These are phyloP conservation scores for Varanus salvator DNA, from an alignment of 2,113 vertebrate species.

Conservation along the genomic window DNA sequence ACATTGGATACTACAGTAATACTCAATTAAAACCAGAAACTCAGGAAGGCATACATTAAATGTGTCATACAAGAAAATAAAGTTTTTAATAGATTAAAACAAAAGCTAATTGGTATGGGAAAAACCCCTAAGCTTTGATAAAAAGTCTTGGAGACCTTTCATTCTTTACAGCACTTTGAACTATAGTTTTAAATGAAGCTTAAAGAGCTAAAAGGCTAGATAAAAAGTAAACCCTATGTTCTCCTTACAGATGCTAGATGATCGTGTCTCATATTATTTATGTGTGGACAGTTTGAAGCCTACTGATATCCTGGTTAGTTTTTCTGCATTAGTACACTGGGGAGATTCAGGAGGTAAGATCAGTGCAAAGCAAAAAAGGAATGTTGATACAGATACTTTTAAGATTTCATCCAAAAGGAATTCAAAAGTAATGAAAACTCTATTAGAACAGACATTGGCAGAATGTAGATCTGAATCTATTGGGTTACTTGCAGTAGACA, in stretches of 20 bases:
- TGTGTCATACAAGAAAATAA: neutral
- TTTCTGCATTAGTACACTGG: conserved; percentile 87
- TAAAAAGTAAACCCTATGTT: neutral
- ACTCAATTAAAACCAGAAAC: neutral
- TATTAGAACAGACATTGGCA: neutral
- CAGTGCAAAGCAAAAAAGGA: conserved; percentile 27
- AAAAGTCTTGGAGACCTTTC: neutral
- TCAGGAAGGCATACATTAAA: neutral
- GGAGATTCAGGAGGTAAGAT: conserved; percentile 77
- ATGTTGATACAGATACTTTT: neutral
- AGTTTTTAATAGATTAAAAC: conserved; percentile 7
- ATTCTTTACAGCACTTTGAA: conserved; percentile 5
- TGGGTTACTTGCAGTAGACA: too few relatives aligned
- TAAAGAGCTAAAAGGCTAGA: neutral
- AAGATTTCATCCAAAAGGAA: neutral
- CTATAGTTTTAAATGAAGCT: neutral
- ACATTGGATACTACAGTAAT: neutral
- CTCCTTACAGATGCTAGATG: conserved; percentile 77
- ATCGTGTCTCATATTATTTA: conserved; percentile 82
- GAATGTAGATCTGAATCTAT: too few relatives aligned
- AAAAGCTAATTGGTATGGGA: neutral
- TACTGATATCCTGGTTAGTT: conserved; percentile 86
- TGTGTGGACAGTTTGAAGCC: conserved; percentile 87
- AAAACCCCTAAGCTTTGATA: neutral
- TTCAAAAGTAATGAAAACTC: neutral